phyloP scores from a whole-genome alignment of 1,140 invertebrate species.

The Carposina sasakii region DNA sequence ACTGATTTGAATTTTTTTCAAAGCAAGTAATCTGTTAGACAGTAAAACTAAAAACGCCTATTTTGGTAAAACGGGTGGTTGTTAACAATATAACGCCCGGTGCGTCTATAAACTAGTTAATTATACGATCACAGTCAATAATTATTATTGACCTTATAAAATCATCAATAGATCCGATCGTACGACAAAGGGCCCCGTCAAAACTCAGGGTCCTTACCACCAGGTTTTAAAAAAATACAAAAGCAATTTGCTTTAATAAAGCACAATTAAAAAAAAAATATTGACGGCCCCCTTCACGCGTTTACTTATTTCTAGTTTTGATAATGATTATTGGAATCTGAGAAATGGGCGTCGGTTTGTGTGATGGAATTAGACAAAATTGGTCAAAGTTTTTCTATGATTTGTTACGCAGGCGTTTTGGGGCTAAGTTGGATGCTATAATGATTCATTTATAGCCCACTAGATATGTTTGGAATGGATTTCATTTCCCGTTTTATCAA shows the following conservation, averaged over 20 bases:
- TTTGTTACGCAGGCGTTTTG: constrained; percentile 44
- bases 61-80: too few species aligned
- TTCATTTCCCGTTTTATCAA: too few species aligned
- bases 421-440: constrained; percentile 45
- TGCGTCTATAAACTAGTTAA: constrained; percentile 54
- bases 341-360: constrained; percentile 37
- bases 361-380: constrained; percentile 37
- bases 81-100: too few species aligned
- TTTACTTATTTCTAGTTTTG: constrained; percentile 36
- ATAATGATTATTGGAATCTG: constrained; percentile 65
- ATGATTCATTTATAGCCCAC: constrained; percentile 31
- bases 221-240: constrained; percentile 52
- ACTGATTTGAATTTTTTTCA: too few species aligned
- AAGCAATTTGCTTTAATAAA: constrained; percentile 64
- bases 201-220: constrained; percentile 27
- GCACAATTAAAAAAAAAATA: constrained; percentile 67
- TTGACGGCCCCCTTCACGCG: constrained; percentile 52
- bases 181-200: constrained; percentile 51
- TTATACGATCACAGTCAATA: constrained; percentile 64
- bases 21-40: too few species aligned
- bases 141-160: constrained; percentile 67
- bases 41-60: too few species aligned
- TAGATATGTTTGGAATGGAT: too few species aligned
- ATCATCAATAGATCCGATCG: constrained; percentile 63
- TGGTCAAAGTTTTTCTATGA: constrained; percentile 43